phyloP scores from a whole-genome alignment of 2,888 invertebrate genomes.

The Meteorus cinctellus region DNA sequence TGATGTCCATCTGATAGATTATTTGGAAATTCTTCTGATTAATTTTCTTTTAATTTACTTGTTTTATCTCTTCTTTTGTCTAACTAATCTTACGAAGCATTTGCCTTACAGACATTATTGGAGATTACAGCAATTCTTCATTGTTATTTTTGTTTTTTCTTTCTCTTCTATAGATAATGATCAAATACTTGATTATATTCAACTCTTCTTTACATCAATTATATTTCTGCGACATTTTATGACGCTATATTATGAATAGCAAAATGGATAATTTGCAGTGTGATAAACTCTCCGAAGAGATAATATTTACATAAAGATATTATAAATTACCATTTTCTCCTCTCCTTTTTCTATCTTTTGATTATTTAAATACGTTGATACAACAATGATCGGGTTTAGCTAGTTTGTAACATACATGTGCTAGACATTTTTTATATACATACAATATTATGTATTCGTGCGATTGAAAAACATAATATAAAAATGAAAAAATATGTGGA shows the following conservation, averaged over 20 bases:
- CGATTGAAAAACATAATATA: conserved; percentile 63
- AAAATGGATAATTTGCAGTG: neutral
- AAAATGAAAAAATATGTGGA: conserved; percentile 64
- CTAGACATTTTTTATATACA: conserved; percentile 2
- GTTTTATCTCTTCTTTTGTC: neutral
- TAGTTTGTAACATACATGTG: neutral
- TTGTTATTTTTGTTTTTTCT: conserved; percentile 40
- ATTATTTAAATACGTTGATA: neutral
- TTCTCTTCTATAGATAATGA: conserved; percentile 54
- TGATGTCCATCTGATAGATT: too few species aligned
- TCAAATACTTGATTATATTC: neutral
- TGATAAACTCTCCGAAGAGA: neutral
- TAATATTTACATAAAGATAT: conserved; percentile 10
- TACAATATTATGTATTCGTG: conserved; percentile 52
- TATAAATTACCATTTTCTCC: conserved; percentile 38
- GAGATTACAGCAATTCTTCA: neutral
- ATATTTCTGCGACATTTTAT: neutral
- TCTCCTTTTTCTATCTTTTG: conserved; percentile 44
- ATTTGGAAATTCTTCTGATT: too few species aligned
- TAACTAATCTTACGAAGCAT: neutral
- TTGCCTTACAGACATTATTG: neutral
- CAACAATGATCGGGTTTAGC: neutral
- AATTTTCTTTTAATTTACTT: neutral
- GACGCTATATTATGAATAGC: neutral
- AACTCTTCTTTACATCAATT: neutral